phyloP scores from a whole-genome alignment of 2,888 invertebrate species.

The Leptopilina myrica region DNA sequence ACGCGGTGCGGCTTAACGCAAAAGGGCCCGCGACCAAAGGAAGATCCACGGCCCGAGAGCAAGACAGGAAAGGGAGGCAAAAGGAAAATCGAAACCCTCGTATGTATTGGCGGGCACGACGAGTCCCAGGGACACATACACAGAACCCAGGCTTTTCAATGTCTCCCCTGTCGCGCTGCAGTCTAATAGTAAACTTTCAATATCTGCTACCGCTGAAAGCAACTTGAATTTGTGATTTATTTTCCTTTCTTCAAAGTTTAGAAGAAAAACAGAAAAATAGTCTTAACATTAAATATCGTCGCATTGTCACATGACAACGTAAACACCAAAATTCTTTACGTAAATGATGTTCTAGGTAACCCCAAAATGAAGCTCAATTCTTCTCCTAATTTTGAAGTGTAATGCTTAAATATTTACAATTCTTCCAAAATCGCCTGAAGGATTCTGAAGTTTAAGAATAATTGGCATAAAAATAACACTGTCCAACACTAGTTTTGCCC shows the following conservation, averaged over 20 bases:
- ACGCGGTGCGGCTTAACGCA: conserved; percentile 74
- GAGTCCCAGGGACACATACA: conserved; percentile 61
- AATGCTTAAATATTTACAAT: too few species aligned
- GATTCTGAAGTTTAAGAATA: too few species aligned
- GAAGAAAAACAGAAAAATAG: too few species aligned
- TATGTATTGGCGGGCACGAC: conserved; percentile 62
- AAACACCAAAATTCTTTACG: too few species aligned
- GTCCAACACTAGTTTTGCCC: too few species aligned
- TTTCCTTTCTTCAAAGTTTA: background rate
- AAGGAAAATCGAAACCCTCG: conserved; percentile 71
- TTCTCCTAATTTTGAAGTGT: too few species aligned
- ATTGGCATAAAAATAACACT: too few species aligned
- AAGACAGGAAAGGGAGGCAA: conserved; percentile 64
- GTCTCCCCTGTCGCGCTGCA: conserved; percentile 59
- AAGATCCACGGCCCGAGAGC: conserved; percentile 68
- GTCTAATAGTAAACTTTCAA: conserved; percentile 64
- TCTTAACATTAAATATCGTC: too few species aligned
- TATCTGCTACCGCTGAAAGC: conserved; percentile 63
- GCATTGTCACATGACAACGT: too few species aligned
- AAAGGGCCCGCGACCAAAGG: conserved; percentile 68
- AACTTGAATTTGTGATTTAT: conserved; percentile 46
- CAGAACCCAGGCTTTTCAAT: conserved; percentile 65
- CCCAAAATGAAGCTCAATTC: too few species aligned
- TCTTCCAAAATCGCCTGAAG: too few species aligned
- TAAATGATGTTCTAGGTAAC: too few species aligned